Percentiles rank a stretch among this genome's conserved stretches.
These are phyloP conservation scores for Anableps anableps DNA, from an alignment of 2,797 vertebrate genomes.

Conservation along the genomic window DNA sequence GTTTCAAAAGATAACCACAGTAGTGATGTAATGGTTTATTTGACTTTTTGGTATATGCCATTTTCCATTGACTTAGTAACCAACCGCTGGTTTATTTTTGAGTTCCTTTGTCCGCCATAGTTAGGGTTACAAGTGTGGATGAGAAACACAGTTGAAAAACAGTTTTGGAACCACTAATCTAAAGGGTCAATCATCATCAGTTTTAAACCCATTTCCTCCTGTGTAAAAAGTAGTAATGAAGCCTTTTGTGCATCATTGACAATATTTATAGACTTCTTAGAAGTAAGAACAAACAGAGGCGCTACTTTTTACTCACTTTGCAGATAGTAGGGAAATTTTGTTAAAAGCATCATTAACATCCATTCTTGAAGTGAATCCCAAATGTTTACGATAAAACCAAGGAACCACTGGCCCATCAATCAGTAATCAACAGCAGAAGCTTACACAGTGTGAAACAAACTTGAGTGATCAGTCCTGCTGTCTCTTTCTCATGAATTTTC, in stretches of 20 bases:
- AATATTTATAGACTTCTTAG: constrained; percentile 51
- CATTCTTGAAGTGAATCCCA: constrained; percentile 70
- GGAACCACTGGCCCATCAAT: constrained; percentile 55
- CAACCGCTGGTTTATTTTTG: not conserved
- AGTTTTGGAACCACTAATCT: not conserved
- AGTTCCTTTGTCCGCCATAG: not conserved
- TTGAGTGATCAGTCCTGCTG: constrained; percentile 28
- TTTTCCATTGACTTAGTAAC: not conserved
- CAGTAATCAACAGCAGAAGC: constrained; percentile 51
- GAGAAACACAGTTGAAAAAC: not conserved
- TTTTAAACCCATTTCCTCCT: not conserved
- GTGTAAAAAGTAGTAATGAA: constrained; percentile 4
- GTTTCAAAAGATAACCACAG: not conserved
- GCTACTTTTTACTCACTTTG: constrained; percentile 66
- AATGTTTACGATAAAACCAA: constrained; percentile 69
- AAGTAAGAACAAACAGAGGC: constrained; percentile 52
- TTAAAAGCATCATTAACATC: constrained; percentile 74
- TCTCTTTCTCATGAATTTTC: constrained; percentile 46
- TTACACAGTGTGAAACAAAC: constrained; percentile 52
- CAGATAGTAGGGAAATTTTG: constrained; percentile 61
- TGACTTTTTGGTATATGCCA: not conserved
- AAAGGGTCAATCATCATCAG: constrained; percentile 15
- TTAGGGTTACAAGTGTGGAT: not conserved
- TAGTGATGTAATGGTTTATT: not conserved
- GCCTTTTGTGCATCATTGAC: constrained; percentile 26